Conservation (phyloP, 2,888 invertebrate species). For the Athalia rosae region DNA sequence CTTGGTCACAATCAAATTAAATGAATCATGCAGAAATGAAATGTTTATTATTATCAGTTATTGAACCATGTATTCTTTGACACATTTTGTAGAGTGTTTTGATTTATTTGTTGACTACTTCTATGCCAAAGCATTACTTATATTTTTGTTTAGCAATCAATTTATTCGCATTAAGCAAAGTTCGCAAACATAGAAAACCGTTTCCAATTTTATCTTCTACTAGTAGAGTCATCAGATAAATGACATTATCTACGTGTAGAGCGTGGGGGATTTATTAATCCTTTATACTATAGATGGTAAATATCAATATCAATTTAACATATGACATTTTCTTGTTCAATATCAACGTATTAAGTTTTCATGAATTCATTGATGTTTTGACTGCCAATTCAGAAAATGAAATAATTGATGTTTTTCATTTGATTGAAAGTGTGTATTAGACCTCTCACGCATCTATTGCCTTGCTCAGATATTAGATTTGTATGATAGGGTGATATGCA, state of each 20-base stretch:
- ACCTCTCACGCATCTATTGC: constrained; percentile 25
- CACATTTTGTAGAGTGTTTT: not conserved
- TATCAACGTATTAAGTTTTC: constrained; percentile 2
- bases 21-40: constrained; percentile 21
- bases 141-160: constrained; percentile 2
- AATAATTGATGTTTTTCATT: constrained; percentile 1
- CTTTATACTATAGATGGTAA: not conserved
- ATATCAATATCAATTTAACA: no score
- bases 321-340: not conserved
- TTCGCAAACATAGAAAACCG: constrained; percentile 28
- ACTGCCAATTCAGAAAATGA: no score
- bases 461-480: not conserved
- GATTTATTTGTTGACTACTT: not conserved
- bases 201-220: constrained; percentile 13
- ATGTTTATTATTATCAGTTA: constrained; percentile 14
- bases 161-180: constrained; percentile 18
- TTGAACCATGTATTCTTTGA: not conserved
- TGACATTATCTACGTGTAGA: constrained; percentile 3
- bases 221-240: not conserved
- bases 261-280: not conserved
- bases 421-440: not conserved
- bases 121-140: not conserved
- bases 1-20: constrained; percentile 26
- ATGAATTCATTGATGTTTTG: no score
- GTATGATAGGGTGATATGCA: constrained; percentile 27